Evolutionary conservation across 2,888 invertebrate genomes (phyloP).

Genomic region (Zygogramma bicolorata): DNA sequence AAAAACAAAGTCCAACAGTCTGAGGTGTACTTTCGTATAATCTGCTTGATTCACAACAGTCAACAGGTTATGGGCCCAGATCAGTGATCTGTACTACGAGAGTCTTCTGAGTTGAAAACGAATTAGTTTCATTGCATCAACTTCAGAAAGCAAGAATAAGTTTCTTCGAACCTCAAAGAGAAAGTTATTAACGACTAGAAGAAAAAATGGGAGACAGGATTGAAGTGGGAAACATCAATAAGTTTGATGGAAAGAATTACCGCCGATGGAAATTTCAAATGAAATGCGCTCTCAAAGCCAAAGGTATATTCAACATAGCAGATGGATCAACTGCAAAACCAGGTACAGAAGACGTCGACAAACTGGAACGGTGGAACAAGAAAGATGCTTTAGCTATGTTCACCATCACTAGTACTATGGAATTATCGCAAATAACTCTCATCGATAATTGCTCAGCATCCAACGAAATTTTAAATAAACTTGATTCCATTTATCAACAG

Average conservation of each 20-base stretch:
- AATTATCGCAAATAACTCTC: constrained; percentile 45
- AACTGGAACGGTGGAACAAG: constrained; percentile 32
- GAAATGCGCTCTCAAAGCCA: constrained; percentile 32
- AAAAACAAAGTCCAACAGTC: no score
- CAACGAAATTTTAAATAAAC: no score
- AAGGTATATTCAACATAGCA: constrained; percentile 14
- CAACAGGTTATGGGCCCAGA: constrained; percentile 18
- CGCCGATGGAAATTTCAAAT: constrained; percentile 39
- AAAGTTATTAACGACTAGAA: constrained; percentile 1
- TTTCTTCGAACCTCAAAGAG: neutral
- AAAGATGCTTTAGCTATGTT: constrained; percentile 45
- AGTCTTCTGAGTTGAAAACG: neutral
- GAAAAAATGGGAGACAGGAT: constrained; percentile 11
- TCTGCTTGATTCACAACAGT: neutral
- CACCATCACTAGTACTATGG: constrained; percentile 40
- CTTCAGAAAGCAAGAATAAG: neutral
- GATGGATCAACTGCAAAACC: constrained; percentile 10
- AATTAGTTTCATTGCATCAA: neutral
- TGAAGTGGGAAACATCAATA: constrained; percentile 10
- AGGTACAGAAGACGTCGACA: neutral
- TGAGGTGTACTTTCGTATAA: no score
- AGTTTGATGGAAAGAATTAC: constrained; percentile 37
- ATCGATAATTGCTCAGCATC: constrained; percentile 41
- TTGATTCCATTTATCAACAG: no score
- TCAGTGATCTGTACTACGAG: constrained; percentile 23